These are phyloP conservation scores for Chanos chanos DNA, from an alignment of 2,797 vertebrate species.

Conservation along the genomic window DNA sequence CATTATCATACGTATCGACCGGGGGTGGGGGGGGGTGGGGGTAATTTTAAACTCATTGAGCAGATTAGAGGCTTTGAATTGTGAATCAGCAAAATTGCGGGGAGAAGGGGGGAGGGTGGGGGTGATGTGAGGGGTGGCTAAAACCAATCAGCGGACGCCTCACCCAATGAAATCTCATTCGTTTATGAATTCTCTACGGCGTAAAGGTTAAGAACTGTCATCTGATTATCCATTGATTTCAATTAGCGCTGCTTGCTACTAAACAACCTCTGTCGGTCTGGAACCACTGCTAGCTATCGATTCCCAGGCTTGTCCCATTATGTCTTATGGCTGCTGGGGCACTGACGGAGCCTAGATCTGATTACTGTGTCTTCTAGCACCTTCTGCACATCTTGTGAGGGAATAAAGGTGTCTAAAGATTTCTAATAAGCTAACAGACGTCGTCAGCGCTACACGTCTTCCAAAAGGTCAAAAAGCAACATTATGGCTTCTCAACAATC, in stretches of 20 bases:
- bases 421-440: slow-evolving; percentile 54
- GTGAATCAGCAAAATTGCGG: slow-evolving; percentile 65
- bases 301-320: slow-evolving; percentile 69
- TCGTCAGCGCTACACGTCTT: slow-evolving; percentile 26
- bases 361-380: slow-evolving; percentile 52
- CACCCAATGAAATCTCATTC: slow-evolving; percentile 48
- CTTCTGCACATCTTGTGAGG: slow-evolving; percentile 17
- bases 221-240: slow-evolving; percentile 83
- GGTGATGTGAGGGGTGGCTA: slow-evolving; percentile 7
- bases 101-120: not conserved
- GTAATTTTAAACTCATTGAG: slow-evolving; percentile 51
- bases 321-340: slow-evolving; percentile 63
- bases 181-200: slow-evolving; percentile 67
- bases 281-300: slow-evolving; percentile 71
- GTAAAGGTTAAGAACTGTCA: slow-evolving; percentile 68
- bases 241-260: slow-evolving; percentile 71
- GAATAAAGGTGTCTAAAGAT: slow-evolving; percentile 46
- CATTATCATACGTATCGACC: slow-evolving; percentile 61
- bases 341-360: slow-evolving; percentile 55
- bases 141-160: slow-evolving; percentile 50
- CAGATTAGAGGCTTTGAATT: slow-evolving; percentile 52
- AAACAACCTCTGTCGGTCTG: slow-evolving; percentile 76
- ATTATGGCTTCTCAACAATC: slow-evolving; percentile 7
- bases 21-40: too few species aligned
- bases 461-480: slow-evolving; percentile 51